Percentiles rank a stretch among this genome's conserved stretches.
phyloP scores from a whole-genome alignment of 2,797 vertebrate species.

The Pseudochirops corinnae region DNA sequence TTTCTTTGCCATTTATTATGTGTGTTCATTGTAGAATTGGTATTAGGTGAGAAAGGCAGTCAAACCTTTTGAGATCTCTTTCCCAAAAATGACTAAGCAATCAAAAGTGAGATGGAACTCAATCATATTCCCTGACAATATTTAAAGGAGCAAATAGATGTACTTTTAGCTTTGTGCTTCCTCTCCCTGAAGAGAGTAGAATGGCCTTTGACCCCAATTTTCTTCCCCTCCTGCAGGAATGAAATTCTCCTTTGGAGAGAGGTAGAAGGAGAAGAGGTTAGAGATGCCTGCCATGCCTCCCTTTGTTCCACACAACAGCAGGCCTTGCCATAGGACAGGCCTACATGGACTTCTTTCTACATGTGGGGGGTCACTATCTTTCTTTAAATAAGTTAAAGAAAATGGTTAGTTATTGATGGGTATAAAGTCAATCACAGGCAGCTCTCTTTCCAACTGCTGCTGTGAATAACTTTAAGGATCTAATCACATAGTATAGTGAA shows the following conservation, averaged over 20 bases:
- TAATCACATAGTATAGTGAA: too few relatives aligned
- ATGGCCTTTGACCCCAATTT: too few relatives aligned
- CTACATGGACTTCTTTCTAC: background rate
- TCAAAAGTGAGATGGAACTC: background rate
- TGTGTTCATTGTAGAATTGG: background rate
- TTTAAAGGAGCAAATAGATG: background rate
- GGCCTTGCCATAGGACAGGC: background rate
- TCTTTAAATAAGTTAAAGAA: background rate
- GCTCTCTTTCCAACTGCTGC: too few relatives aligned
- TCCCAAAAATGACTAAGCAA: background rate
- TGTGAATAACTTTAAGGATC: too few relatives aligned
- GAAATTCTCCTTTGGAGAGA: too few relatives aligned
- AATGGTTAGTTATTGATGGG: background rate
- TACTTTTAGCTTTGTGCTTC: background rate
- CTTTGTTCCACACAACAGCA: too few relatives aligned
- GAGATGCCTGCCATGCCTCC: too few relatives aligned
- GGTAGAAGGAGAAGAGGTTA: too few relatives aligned
- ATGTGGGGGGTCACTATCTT: background rate
- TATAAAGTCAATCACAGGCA: too few relatives aligned
- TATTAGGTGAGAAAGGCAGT: background rate
- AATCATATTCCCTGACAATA: background rate
- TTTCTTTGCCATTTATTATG: too few relatives aligned
- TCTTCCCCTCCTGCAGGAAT: too few relatives aligned
- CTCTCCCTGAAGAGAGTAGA: background rate
- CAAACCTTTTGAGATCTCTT: background rate